A percentile compares a stretch with the other conserved stretches of the same genome.
These are phyloP conservation scores for Drosophila nr. perissopoda DNA, from an alignment of 2,888 invertebrate genomes.

Conservation along the genomic window DNA sequence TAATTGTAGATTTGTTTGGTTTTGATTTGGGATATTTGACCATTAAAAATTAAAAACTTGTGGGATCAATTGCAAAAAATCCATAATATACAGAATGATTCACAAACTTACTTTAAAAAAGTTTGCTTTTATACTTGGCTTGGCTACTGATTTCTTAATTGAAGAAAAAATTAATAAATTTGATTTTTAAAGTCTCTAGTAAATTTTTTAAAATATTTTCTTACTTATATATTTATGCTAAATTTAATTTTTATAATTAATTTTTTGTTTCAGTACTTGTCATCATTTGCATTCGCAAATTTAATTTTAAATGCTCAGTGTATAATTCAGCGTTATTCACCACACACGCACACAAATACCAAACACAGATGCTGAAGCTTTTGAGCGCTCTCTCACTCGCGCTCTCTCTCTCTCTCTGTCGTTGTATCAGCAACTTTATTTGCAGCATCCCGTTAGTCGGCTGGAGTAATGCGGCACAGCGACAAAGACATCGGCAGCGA, in stretches of 20 bases:
- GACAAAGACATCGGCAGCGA: slow-evolving; percentile 25
- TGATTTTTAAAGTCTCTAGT: neutral
- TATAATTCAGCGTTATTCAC: slow-evolving; percentile 50
- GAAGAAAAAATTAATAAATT: neutral
- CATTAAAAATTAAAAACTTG: neutral
- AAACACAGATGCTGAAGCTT: slow-evolving; percentile 30
- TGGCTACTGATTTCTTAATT: neutral
- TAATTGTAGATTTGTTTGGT: neutral
- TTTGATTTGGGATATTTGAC: neutral
- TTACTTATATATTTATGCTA: neutral
- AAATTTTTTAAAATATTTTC: neutral
- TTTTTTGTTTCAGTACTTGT: neutral
- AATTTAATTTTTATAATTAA: neutral
- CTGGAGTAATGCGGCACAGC: slow-evolving; percentile 36
- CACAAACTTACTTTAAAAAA: neutral
- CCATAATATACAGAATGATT: neutral
- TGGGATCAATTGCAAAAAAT: neutral
- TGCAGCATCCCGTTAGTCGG: slow-evolving; percentile 66
- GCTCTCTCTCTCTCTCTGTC: slow-evolving; percentile 30
- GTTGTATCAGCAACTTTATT: slow-evolving; percentile 43
- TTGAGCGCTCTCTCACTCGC: slow-evolving; percentile 13
- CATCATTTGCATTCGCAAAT: neutral
- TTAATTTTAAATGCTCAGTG: slow-evolving; percentile 24
- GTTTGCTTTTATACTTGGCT: neutral
- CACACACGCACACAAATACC: slow-evolving; percentile 34